Conservation (phyloP, 2,888 invertebrate genomes). For the Octonoba sinensis region DNA sequence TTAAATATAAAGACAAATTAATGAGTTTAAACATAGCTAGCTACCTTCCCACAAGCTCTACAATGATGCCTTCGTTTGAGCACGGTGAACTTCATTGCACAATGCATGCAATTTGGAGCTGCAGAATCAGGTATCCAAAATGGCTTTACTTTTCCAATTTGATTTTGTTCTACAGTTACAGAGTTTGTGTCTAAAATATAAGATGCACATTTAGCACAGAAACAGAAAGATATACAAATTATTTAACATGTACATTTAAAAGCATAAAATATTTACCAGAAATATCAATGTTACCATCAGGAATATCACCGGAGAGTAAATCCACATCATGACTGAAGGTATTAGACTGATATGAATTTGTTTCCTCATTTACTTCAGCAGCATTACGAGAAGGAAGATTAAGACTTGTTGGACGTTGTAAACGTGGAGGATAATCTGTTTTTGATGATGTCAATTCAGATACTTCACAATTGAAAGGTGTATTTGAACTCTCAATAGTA, state of each 20-base stretch:
- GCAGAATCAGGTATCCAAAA: slow-evolving; percentile 90
- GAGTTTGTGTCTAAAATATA: neutral
- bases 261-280: neutral
- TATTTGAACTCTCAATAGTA: too few relatives aligned
- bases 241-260: neutral
- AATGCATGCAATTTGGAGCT: slow-evolving; percentile 85
- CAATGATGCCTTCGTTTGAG: slow-evolving; percentile 86
- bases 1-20: neutral
- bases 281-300: neutral
- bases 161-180: slow-evolving; percentile 19
- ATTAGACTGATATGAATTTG: neutral
- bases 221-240: neutral
- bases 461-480: too few relatives aligned
- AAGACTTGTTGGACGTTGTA: slow-evolving; percentile 51
- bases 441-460: neutral
- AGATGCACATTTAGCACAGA: neutral
- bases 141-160: slow-evolving; percentile 82
- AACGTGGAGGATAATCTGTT: slow-evolving; percentile 34
- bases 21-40: neutral
- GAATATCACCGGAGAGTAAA: neutral
- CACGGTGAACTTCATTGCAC: slow-evolving; percentile 84
- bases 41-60: slow-evolving; percentile 71
- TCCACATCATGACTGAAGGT: neutral
- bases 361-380: slow-evolving; percentile 15
- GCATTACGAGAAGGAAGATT: slow-evolving; percentile 47